Percentiles rank a stretch among this genome's conserved stretches.
Evolutionary conservation across 2,797 vertebrate species (phyloP).

Genomic region (Premnoplex brunnescens): DNA sequence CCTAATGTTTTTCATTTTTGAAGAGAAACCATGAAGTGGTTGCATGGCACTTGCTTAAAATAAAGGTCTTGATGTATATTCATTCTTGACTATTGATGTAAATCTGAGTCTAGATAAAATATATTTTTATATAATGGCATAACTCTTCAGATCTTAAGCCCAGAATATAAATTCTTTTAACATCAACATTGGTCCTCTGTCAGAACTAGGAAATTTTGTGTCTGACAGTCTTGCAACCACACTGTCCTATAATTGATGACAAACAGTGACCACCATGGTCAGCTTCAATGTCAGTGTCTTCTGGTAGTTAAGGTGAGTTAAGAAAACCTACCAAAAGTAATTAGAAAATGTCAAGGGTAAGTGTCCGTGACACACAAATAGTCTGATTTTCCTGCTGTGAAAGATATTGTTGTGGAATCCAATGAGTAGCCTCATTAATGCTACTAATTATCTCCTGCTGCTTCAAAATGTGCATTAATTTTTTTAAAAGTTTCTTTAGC

Average conservation of each 20-base stretch:
- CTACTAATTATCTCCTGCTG: slow-evolving; percentile 81
- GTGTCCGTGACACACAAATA: slow-evolving; percentile 74
- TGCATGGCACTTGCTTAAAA: background rate
- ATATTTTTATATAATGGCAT: background rate
- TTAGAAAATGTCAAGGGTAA: slow-evolving; percentile 85
- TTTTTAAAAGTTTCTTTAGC: slow-evolving; percentile 61
- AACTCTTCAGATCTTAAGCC: background rate
- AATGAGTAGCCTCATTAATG: slow-evolving; percentile 85
- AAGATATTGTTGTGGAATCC: slow-evolving; percentile 80
- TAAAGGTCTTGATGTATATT: background rate
- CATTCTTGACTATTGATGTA: background rate
- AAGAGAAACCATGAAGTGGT: background rate
- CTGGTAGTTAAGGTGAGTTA: slow-evolving; percentile 63
- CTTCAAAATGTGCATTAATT: slow-evolving; percentile 70
- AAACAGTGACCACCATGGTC: slow-evolving; percentile 11
- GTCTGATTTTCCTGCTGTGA: slow-evolving; percentile 75
- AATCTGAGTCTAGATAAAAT: background rate
- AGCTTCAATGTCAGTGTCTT: slow-evolving; percentile 47
- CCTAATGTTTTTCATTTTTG: background rate
- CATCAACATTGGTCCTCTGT: background rate
- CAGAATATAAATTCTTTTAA: background rate
- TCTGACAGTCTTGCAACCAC: background rate
- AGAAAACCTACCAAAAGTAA: slow-evolving; percentile 78
- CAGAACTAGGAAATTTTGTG: background rate
- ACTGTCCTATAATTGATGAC: slow-evolving; percentile 61